Base-by-base conservation (phyloP, 2,888 invertebrate species). In the Druceiella hillmani region DNA sequence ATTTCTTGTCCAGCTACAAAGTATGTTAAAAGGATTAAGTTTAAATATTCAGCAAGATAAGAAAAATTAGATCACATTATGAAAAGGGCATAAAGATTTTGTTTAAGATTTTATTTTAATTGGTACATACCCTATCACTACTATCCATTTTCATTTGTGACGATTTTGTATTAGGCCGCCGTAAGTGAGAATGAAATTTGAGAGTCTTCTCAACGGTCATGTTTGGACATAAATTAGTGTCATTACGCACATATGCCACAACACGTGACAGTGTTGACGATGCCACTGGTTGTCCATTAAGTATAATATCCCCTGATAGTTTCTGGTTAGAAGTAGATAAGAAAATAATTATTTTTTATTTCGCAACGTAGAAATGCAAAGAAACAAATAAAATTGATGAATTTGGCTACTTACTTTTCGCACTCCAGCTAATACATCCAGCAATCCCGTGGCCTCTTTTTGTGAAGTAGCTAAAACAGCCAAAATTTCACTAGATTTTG, bases 121-220 rank as follows among this genome's bases (percentile, higher is more conserved):
- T 11, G 5, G 29, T 26, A 55, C 71, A 66, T 59, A 84, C 83
- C 64, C 83, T 74, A 56, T 86, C 85, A 52, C 79, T 79, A 29
- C 87, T 78, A 54, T 85, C 84, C 55, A 82, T 78, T 57, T 83
- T 83, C 49, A 79, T 64, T 44, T 78, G 77, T 28, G 75, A 75
- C 40, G 74, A 69, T 45, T 76, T 77, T 13, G 71, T 66, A 17
- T 78, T 63, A 1, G 81, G 83, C 46, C 77, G 76, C 43, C 81
- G 71, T 48, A 92, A 62, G 39, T 87, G 76, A 17, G 87, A 83
- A 59, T 90, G 87, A 58, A 91, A 91, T 48, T 82, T 77, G 46
- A 95, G 67, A 2, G 90, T 89, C 59, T 94, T 92, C 44, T 87
- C 78, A n/a, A 90, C 90, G 3, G 91, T 90, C 76, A 95, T 82